Evolutionary conservation across 2,888 invertebrate species (phyloP).

Genomic region (Gastrophysa polygoni): DNA sequence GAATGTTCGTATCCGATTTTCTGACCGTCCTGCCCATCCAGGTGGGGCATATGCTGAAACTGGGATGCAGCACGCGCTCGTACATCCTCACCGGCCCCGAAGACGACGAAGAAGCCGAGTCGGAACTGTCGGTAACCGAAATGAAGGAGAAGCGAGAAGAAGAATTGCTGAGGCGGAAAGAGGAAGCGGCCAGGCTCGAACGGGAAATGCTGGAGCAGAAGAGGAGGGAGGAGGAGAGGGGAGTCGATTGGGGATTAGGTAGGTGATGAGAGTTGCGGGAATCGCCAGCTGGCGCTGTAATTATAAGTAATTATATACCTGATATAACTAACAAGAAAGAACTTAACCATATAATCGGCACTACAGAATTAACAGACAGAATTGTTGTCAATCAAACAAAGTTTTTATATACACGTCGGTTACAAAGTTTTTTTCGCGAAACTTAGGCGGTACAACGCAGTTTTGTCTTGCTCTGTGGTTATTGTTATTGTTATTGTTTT

Average conservation of each 20-base stretch:
- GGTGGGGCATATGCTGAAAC: conserved; percentile 91
- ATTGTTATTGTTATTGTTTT: conserved; percentile 9
- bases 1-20: no score
- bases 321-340: no score
- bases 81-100: conserved; percentile 85
- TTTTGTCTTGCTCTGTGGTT: no score
- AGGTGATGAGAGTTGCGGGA: conserved; percentile 28
- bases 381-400: no score
- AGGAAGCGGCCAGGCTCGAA: conserved; percentile 60
- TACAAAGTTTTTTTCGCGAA: no score
- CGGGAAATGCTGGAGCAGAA: conserved; percentile 61
- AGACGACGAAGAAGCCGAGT: conserved; percentile 86
- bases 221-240: conserved; percentile 68
- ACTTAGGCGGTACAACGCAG: no score
- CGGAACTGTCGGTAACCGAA: conserved; percentile 78
- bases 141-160: conserved; percentile 63
- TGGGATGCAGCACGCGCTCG: conserved; percentile 86
- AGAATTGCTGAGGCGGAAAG: conserved; percentile 51
- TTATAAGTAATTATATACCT: no score
- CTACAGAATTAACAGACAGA: no score
- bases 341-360: no score
- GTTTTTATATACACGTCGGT: no score
- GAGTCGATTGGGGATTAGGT: conserved; percentile 95
- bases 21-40: no score
- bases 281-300: no score